phyloP scores from a whole-genome alignment of 2,888 invertebrate species.

The Heterodera filipjevi region DNA sequence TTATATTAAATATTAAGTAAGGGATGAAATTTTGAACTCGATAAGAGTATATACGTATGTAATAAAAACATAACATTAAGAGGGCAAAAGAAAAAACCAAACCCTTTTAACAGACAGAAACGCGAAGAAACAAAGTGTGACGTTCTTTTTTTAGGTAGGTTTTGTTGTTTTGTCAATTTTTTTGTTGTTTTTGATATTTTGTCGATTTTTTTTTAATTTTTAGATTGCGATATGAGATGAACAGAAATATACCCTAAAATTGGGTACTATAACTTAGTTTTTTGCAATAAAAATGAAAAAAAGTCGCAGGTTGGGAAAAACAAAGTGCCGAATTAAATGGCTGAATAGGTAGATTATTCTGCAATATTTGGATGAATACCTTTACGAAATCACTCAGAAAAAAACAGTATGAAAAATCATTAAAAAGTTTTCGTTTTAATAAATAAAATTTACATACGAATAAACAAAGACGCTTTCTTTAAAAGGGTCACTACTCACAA shows the following conservation, averaged over 20 bases:
- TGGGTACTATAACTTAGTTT: conserved; percentile 12
- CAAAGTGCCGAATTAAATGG: too few species aligned
- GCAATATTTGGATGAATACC: too few species aligned
- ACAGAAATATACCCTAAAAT: conserved; percentile 26
- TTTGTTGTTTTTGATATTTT: conserved; percentile 23
- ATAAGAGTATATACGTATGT: neutral
- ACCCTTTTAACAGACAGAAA: conserved; percentile 1
- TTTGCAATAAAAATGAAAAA: neutral
- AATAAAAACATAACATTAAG: neutral
- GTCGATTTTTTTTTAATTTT: conserved; percentile 33
- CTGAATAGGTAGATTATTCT: too few species aligned
- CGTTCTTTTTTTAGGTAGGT: conserved; percentile 22
- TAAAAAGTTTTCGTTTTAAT: too few species aligned
- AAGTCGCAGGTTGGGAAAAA: too few species aligned
- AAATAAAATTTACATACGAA: too few species aligned
- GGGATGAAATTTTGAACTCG: too few species aligned
- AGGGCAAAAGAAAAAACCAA: neutral
- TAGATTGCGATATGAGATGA: conserved; percentile 21
- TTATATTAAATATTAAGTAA: too few species aligned
- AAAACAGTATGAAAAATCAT: too few species aligned
- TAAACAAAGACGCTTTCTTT: too few species aligned
- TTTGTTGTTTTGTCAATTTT: conserved; percentile 33
- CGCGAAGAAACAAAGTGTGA: neutral
- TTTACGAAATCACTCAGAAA: too few species aligned
- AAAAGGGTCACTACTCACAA: too few species aligned